Conservation (phyloP, 2,888 invertebrate genomes). For the Drosophila anomelani region DNA sequence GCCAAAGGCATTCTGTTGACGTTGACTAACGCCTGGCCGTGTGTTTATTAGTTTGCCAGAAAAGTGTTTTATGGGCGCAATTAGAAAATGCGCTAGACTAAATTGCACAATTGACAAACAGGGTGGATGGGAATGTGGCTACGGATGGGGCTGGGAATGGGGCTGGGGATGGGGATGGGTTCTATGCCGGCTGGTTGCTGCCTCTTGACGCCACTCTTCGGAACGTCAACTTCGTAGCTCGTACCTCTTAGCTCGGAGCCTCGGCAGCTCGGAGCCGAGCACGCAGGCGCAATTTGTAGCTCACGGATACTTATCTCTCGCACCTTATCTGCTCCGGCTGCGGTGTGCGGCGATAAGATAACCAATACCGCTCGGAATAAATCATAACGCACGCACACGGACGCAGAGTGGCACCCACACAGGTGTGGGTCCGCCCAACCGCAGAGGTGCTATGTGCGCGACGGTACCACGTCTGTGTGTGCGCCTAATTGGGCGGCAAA, state of each 20-base stretch:
- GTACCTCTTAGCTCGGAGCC: conserved; percentile 25
- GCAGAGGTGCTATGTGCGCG: conserved; percentile 55
- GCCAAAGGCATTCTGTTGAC: conserved; percentile 44
- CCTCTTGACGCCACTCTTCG: conserved; percentile 16
- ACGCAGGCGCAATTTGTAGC: conserved; percentile 83
- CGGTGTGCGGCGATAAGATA: conserved; percentile 80
- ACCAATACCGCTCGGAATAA: conserved; percentile 72
- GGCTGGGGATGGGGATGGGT: conserved; percentile 12
- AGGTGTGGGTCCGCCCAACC: conserved; percentile 51
- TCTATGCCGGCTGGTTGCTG: conserved; percentile 25
- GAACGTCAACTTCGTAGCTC: neutral
- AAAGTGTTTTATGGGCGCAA: conserved; percentile 74
- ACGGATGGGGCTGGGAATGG: neutral
- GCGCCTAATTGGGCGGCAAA: conserved; percentile 77
- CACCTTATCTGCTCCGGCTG: conserved; percentile 29
- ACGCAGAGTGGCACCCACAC: conserved; percentile 33
- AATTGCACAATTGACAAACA: conserved; percentile 77
- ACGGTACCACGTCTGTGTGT: conserved; percentile 52
- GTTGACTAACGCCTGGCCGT: conserved; percentile 66
- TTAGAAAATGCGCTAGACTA: conserved; percentile 70
- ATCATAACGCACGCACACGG: conserved; percentile 66
- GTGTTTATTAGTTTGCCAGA: conserved; percentile 77
- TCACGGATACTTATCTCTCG: conserved; percentile 76
- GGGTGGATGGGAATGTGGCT: conserved; percentile 20
- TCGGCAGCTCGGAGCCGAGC: conserved; percentile 53